Conservation (phyloP, 2,797 vertebrate species). For the Enoplosus armatus region DNA sequence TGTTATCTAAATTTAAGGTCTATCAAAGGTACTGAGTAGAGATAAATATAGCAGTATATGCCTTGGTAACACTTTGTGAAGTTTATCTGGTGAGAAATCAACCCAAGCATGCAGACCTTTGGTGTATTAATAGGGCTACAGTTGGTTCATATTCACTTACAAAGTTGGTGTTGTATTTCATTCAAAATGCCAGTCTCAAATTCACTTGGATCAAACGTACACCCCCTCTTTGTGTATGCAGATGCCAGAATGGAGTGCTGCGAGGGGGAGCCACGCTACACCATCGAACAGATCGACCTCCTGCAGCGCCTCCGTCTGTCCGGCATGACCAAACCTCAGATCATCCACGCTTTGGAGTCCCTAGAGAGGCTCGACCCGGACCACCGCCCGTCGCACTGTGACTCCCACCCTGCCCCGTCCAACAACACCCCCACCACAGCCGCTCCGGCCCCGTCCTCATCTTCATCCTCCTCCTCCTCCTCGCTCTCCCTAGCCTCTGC, state of each 20-base stretch:
- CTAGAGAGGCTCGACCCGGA: slow-evolving; percentile 89
- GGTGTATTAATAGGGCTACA: slow-evolving; percentile 49
- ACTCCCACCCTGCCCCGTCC: slow-evolving; percentile 76
- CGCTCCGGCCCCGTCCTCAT: slow-evolving; percentile 77
- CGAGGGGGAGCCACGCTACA: slow-evolving; percentile 88
- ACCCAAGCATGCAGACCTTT: slow-evolving; percentile 9
- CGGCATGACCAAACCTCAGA: slow-evolving; percentile 90
- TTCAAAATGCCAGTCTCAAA: slow-evolving; percentile 22
- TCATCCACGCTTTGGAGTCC: slow-evolving; percentile 88
- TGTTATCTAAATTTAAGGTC: slow-evolving; percentile 62
- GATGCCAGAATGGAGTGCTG: slow-evolving; percentile 88
- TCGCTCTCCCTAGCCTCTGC: slow-evolving; percentile 87
- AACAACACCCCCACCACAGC: slow-evolving; percentile 59
- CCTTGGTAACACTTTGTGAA: slow-evolving; percentile 36
- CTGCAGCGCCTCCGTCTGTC: slow-evolving; percentile 88
- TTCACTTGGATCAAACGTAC: background rate
- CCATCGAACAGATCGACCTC: slow-evolving; percentile 90
- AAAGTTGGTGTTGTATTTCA: slow-evolving; percentile 35
- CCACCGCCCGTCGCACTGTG: slow-evolving; percentile 81
- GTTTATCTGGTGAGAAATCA: slow-evolving; percentile 53
- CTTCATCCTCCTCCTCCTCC: slow-evolving; percentile 85
- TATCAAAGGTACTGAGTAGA: slow-evolving; percentile 30
- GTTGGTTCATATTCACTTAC: slow-evolving; percentile 35
- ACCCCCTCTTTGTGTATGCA: slow-evolving; percentile 44
- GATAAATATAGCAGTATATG: slow-evolving; percentile 72